Conservation (phyloP, 64 coral and sea anemone genomes). For the Acropora yongei region DNA sequence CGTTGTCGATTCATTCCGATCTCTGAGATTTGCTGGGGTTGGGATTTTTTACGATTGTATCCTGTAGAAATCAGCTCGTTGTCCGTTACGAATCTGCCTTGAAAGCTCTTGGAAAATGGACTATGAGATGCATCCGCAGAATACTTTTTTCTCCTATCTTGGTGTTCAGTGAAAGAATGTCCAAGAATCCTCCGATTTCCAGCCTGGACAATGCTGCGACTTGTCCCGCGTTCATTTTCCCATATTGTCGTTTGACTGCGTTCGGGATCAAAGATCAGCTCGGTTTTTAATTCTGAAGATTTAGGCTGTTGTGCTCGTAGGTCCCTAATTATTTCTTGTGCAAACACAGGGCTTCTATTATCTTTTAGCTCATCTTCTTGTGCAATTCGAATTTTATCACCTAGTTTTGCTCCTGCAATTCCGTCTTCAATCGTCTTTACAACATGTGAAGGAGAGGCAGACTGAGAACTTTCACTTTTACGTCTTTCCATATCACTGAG, state of each 20-base stretch:
- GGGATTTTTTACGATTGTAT: not conserved
- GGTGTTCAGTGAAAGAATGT: not conserved
- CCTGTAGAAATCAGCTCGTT: not conserved
- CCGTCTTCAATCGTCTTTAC: not conserved
- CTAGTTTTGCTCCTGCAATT: not conserved
- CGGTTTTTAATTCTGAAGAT: not conserved
- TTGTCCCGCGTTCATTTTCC: not conserved
- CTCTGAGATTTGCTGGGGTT: not conserved
- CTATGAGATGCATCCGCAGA: not conserved
- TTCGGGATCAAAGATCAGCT: not conserved
- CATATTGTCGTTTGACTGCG: not conserved
- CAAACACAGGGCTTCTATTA: too few relatives aligned
- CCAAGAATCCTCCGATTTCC: not conserved
- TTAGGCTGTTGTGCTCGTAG: not conserved
- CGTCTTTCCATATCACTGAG: not conserved
- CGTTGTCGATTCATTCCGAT: not conserved
- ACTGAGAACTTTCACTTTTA: not conserved
- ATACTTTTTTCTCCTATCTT: not conserved
- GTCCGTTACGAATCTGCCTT: not conserved
- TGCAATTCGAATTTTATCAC: not conserved
- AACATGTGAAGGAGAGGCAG: not conserved
- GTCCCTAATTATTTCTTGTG: not conserved
- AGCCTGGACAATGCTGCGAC: not conserved
- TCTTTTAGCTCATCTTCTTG: not conserved
- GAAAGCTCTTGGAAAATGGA: not conserved